A percentile compares a stretch with the other conserved stretches of the same genome.
These are phyloP conservation scores for Tretioscincus oriximinensis DNA, from an alignment of 2,113 vertebrate species.

Conservation along the genomic window DNA sequence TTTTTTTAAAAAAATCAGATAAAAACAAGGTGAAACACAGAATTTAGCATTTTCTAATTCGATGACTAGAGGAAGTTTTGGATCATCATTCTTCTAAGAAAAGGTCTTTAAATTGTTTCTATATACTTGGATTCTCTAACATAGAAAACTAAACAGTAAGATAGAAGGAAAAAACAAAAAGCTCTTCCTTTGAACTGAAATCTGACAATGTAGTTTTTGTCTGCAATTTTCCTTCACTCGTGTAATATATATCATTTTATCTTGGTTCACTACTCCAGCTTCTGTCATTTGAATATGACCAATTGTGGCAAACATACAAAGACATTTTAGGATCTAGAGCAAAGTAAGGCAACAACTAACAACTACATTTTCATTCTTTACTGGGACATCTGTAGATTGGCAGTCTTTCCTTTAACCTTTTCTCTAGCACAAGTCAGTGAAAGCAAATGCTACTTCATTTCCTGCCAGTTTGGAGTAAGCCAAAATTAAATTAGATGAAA, in stretches of 20 bases:
- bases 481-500: not conserved
- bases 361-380: constrained; percentile 14
- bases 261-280: constrained; percentile 39
- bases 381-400: constrained; percentile 9
- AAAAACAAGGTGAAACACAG: not conserved
- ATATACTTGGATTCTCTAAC: not conserved
- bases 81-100: not conserved
- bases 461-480: not conserved
- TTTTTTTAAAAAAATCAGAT: not conserved
- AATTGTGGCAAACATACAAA: not conserved
- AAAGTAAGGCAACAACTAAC: constrained; percentile 34
- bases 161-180: too few species aligned
- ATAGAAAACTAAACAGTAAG: not conserved
- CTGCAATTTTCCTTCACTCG: constrained; percentile 46
- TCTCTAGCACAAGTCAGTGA: not conserved
- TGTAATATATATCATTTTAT: constrained; percentile 15
- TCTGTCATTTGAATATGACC: constrained; percentile 6
- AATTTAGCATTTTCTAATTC: not conserved
- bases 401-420: not conserved
- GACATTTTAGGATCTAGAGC: constrained; percentile 40
- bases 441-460: not conserved
- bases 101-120: not conserved
- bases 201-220: constrained; percentile 38
- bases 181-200: constrained; percentile 30
- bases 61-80: not conserved